A percentile compares a stretch with the other conserved stretches of the same genome.
Conservation (phyloP, 2,797 vertebrate species). For the Falco peregrinus region DNA sequence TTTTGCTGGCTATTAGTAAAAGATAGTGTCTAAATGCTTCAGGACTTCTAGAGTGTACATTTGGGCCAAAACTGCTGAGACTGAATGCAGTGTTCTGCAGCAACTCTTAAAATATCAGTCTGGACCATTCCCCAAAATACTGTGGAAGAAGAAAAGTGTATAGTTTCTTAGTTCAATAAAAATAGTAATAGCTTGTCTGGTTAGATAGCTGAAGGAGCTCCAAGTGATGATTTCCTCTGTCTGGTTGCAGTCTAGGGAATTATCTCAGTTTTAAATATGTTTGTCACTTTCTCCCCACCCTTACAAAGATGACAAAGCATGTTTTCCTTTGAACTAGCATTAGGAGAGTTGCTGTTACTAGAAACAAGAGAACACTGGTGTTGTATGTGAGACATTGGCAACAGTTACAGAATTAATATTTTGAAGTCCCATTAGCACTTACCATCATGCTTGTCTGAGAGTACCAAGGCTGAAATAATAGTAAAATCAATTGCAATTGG, state of each 20-base stretch:
- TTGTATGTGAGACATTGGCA: neutral
- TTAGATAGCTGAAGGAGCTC: slow-evolving; percentile 5
- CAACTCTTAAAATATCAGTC: neutral
- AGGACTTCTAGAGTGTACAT: neutral
- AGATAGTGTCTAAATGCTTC: neutral
- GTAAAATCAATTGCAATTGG: neutral
- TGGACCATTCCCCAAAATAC: neutral
- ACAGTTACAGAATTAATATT: neutral
- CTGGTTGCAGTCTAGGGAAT: neutral
- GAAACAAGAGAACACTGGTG: neutral
- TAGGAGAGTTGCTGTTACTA: neutral
- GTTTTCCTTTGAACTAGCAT: neutral
- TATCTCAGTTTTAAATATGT: slow-evolving; percentile 21
- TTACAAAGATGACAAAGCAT: slow-evolving; percentile 57
- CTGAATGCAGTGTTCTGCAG: neutral
- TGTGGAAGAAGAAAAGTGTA: neutral
- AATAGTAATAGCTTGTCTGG: neutral
- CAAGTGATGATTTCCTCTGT: neutral
- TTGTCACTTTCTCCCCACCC: neutral
- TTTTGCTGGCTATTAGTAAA: neutral
- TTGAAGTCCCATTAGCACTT: neutral
- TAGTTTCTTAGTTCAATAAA: neutral
- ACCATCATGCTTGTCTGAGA: neutral
- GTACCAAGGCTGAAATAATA: neutral
- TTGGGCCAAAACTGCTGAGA: neutral